These are phyloP conservation scores for Dromococcyx pavoninus DNA, from an alignment of 2,797 vertebrate genomes.

Conservation along the genomic window DNA sequence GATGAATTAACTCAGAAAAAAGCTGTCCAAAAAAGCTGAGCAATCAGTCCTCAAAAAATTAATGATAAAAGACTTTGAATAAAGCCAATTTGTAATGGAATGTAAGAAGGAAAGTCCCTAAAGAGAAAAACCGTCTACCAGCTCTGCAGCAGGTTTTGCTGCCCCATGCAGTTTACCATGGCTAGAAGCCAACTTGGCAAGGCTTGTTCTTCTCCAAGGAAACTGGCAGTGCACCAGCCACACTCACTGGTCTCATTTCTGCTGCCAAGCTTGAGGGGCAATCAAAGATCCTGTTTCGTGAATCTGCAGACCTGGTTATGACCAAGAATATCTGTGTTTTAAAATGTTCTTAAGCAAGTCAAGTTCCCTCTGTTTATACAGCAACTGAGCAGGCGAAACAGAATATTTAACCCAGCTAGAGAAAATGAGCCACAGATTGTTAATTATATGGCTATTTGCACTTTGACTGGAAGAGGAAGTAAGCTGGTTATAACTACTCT, in stretches of 20 bases:
- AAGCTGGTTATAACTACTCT: slow-evolving; percentile 42
- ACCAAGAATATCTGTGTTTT: neutral
- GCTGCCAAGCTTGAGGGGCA: slow-evolving; percentile 8
- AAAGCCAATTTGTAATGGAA: slow-evolving; percentile 65
- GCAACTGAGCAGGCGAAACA: neutral
- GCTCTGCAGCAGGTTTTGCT: slow-evolving; percentile 65
- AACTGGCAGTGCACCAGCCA: slow-evolving; percentile 24
- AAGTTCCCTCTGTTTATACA: slow-evolving; percentile 18
- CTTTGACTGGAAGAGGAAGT: slow-evolving; percentile 63
- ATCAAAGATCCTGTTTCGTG: neutral
- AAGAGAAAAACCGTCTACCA: slow-evolving; percentile 54
- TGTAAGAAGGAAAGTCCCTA: slow-evolving; percentile 60
- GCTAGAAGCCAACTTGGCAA: slow-evolving; percentile 54
- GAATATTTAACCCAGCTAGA: slow-evolving; percentile 28
- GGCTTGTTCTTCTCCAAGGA: neutral
- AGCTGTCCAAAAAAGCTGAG: slow-evolving; percentile 51
- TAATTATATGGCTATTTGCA: slow-evolving; percentile 66
- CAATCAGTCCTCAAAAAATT: slow-evolving; percentile 63
- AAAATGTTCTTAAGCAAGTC: slow-evolving; percentile 19
- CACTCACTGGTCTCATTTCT: neutral
- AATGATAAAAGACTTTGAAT: slow-evolving; percentile 60
- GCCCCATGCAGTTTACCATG: slow-evolving; percentile 55
- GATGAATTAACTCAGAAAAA: slow-evolving; percentile 23
- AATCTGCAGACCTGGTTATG: slow-evolving; percentile 1
- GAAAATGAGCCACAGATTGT: slow-evolving; percentile 49